Evolutionary conservation across 2,888 invertebrate species (phyloP), one percentile per base, ranked within the genome.

Genomic region (Heteromyza rotundicornis): DNA sequence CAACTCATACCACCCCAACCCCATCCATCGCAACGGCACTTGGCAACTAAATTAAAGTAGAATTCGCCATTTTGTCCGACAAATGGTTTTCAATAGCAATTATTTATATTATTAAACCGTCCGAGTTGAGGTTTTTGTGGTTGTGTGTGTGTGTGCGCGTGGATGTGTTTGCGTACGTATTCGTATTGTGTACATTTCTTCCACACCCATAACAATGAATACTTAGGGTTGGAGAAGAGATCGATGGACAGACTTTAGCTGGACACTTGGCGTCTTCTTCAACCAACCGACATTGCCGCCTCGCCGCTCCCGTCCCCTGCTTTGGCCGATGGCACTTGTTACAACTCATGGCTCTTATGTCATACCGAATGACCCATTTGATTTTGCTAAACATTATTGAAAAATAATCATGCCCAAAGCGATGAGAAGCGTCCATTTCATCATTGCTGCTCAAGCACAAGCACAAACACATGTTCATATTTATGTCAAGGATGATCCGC

Each of bases 101-200:
- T 78, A 76, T 77, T 77, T 76, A 74, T 78, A 75, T 77, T 76
- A 76, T 77, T 77, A 78, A 74, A 72, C 73, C n/a, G n/a, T n/a
- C 71, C 75, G 40, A 22, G 22, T 67, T 67, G 52, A 32, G 23
- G 19, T 44, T 12, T 57, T 66, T 54, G 47, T 60, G 52, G 36
- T 59, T 52, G 53, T 49, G n/a, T 10, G n/a, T 40, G 2, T 40
- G 40, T 40, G 10, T 40, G 40, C 14, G 2, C 40, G 40, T 7
- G 10, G 27, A 27, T 7, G 27, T 27, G 27, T 27, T 27, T 27
- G 5, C 27, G n/a, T n/a, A n/a, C n/a, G n/a, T n/a, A n/a, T n/a
- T n/a, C n/a, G n/a, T n/a, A n/a, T n/a, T 32, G 32, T 32, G 32
- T 32, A 32, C 32, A 32, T 44, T 47, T 51, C 56, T 32, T 35